These are phyloP conservation scores for Chamaetylas fuelleborni DNA, from an alignment of 2,113 vertebrate genomes.

Conservation along the genomic window DNA sequence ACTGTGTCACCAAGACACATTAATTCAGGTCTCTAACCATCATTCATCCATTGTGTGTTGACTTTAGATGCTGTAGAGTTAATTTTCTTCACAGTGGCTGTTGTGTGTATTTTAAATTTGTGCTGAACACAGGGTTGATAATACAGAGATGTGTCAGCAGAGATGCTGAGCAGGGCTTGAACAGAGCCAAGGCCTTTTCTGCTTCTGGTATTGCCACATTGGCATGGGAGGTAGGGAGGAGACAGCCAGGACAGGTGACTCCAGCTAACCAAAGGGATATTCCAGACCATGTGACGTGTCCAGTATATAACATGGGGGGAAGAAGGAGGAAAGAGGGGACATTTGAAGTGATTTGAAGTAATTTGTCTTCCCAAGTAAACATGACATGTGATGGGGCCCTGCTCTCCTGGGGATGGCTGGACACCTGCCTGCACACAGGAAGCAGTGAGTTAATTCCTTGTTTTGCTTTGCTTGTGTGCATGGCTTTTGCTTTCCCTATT, in stretches of 20 bases:
- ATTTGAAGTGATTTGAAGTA: neutral
- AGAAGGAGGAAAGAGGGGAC: neutral
- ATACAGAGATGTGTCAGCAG: neutral
- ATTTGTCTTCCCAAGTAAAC: neutral
- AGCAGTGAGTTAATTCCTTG: neutral
- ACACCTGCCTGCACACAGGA: neutral
- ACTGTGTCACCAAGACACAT: neutral
- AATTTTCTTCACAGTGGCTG: neutral
- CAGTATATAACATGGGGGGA: fast-evolving
- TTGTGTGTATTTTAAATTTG: neutral
- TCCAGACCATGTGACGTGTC: neutral
- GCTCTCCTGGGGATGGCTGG: neutral
- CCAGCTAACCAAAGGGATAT: neutral
- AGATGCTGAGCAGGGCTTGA: neutral
- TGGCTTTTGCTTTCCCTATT: neutral
- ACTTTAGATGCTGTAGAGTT: neutral
- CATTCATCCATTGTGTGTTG: neutral
- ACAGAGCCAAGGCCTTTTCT: neutral
- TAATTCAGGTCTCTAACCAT: neutral
- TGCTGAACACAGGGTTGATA: neutral
- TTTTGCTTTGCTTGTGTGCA: neutral
- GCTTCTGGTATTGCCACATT: fast-evolving
- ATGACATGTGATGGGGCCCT: fast-evolving
- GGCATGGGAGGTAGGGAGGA: neutral
- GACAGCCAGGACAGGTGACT: neutral